These are phyloP conservation scores for Lamproptera curius DNA, from an alignment of 2,888 invertebrate species.

Conservation along the genomic window DNA sequence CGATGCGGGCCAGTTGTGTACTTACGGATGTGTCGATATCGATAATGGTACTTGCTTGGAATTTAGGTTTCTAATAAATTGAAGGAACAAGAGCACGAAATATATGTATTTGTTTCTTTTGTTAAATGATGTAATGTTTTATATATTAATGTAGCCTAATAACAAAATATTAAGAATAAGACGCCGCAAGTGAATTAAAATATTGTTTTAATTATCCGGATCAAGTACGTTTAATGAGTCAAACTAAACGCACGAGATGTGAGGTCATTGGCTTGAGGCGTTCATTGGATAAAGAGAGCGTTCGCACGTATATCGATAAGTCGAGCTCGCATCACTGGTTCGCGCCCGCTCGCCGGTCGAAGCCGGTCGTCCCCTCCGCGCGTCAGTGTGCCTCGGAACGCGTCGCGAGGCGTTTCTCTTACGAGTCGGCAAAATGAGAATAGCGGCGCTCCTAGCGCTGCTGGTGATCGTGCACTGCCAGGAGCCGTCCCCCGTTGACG, in stretches of 20 bases:
- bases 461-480: constrained; percentile 37
- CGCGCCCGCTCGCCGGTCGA: constrained; percentile 41
- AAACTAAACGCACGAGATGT: no score
- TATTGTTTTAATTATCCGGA: no score
- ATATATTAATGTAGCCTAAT: no score
- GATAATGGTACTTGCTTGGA: constrained; percentile 38
- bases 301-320: constrained; percentile 22
- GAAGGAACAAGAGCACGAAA: no score
- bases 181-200: no score
- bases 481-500: constrained; percentile 74
- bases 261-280: no score
- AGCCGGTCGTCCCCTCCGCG: constrained; percentile 49
- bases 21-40: constrained; percentile 32
- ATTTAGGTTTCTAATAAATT: no score
- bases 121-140: no score
- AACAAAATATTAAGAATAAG: no score
- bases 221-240: no score
- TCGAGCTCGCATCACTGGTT: constrained; percentile 41
- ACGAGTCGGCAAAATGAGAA: constrained; percentile 44
- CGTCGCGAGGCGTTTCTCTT: constrained; percentile 42
- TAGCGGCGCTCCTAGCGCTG: constrained; percentile 51
- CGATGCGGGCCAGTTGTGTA: constrained; percentile 52
- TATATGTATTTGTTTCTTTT: no score
- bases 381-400: constrained; percentile 51
- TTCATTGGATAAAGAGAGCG: no score